phyloP scores from a whole-genome alignment of 2,113 vertebrate species.

The Oncorhynchus gorbuscha region DNA sequence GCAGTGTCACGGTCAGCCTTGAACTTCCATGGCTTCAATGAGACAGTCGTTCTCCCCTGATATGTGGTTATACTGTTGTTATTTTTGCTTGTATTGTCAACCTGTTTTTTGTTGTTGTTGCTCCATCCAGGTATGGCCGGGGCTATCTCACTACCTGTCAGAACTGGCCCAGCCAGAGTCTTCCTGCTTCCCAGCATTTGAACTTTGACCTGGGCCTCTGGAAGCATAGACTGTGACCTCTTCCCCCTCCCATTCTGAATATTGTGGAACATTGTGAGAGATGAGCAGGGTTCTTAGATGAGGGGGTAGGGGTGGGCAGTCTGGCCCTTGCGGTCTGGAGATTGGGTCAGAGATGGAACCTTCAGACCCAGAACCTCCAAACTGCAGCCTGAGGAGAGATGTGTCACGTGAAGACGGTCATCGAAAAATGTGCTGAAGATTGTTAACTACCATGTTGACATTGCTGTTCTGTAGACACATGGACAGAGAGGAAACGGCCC shows the following conservation, averaged over 20 bases:
- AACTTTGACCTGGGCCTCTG: conserved; percentile 73
- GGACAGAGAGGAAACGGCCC: conserved; percentile 14
- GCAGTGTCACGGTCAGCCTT: too few relatives aligned
- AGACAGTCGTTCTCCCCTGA: too few relatives aligned
- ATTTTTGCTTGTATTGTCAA: too few relatives aligned
- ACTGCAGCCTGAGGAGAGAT: not conserved
- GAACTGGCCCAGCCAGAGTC: conserved; percentile 83
- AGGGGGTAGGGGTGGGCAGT: not conserved
- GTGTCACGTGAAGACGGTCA: too few relatives aligned
- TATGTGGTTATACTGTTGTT: too few relatives aligned
- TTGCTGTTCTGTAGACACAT: not conserved
- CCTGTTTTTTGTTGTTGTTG: conserved; percentile 1
- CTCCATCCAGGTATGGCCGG: conserved; percentile 89
- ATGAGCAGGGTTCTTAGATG: not conserved
- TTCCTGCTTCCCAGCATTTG: conserved; percentile 91
- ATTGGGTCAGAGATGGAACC: not conserved
- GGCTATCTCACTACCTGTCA: conserved; percentile 89
- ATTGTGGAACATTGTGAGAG: not conserved
- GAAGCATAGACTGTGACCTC: conserved; percentile 6
- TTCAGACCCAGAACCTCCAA: conserved; percentile 50
- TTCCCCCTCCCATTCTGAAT: not conserved
- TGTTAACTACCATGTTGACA: too few relatives aligned
- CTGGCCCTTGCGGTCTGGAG: too few relatives aligned
- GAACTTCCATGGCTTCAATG: too few relatives aligned
- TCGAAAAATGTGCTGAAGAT: too few relatives aligned